Conservation (phyloP, 2,113 vertebrate genomes). For the Petrocephalus zakoni region DNA sequence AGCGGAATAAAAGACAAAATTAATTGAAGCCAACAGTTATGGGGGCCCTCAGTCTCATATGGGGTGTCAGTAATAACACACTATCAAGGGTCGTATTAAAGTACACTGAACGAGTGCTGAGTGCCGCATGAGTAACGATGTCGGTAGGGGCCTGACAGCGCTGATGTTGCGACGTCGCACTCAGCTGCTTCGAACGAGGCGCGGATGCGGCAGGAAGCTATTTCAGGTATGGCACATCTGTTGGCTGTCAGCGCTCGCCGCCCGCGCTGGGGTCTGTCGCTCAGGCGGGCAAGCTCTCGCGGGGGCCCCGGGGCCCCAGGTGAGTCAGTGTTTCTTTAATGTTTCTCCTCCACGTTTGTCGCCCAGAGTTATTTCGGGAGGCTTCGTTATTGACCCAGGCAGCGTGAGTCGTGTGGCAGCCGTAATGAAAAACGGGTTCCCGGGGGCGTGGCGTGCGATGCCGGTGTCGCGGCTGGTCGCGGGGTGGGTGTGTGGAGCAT, state of each 20-base stretch:
- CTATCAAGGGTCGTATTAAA: not conserved
- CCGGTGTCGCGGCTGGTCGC: not conserved
- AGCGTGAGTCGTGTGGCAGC: not conserved
- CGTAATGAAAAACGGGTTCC: not conserved
- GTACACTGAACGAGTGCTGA: not conserved
- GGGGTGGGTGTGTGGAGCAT: not conserved
- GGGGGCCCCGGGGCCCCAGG: not conserved
- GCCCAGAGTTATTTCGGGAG: not conserved
- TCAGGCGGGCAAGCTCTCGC: not conserved
- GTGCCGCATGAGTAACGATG: not conserved
- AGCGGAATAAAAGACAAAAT: not conserved
- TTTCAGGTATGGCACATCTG: not conserved
- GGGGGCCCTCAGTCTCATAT: not conserved
- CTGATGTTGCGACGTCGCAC: not conserved
- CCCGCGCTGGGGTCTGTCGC: not conserved
- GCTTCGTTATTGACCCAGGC: not conserved
- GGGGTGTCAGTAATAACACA: not conserved
- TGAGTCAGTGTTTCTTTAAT: not conserved
- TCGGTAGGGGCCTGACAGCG: not conserved
- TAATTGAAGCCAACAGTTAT: not conserved
- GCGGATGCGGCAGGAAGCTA: not conserved
- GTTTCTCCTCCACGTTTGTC: not conserved
- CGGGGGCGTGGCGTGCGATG: not conserved
- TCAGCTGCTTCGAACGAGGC: not conserved
- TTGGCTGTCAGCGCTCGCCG: not conserved